Evolutionary conservation across 2,113 vertebrate genomes (phyloP), one percentile per base, ranked within the genome.

Genomic region (Pyxicephalus adspersus): DNA sequence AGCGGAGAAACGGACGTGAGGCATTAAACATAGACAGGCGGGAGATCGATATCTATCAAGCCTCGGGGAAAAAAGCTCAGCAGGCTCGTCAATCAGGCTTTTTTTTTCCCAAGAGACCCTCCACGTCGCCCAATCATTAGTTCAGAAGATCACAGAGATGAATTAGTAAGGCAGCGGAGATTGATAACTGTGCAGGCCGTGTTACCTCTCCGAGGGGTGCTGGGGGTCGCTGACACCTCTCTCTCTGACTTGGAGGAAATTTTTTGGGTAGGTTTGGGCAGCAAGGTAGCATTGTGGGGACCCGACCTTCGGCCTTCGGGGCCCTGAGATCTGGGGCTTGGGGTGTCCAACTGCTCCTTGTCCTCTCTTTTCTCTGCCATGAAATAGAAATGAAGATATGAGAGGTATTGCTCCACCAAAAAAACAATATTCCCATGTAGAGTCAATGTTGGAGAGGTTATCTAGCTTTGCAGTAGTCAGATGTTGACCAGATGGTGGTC

Each of bases 141-240:
- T 45, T 45, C 38, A 45, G 38, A 9, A 45, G 38, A 45, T 45
- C 38, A 45, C 9, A 45, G 38, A 45, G 38, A 45, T 13, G 11
- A 45, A 45, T 45, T 45, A 45, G 38, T 9, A 13, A 9, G 38
- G 9, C 15, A 1, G 38, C 38, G 2, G 38, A 45, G 38, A 45
- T 13, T 0, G 38, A 13, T 45, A 45, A 45, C 15, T 45, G 38
- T 19, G 28, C 0, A 23, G 18, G 70, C 26, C 26, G 5, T 13
- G 17, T 74, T 65, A 82, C 80, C 80, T 66, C 31, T 82, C 54
- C 34, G 52, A 6, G 63, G 29, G 22, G 52, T n/a, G 6, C 51
- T 63, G n/a, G 50, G 5, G 4, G 63, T 65, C 5, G 51, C 28
- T 22, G 52, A 16, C 63, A 60, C 52, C 11, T 74, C 80, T 71